A percentile compares a stretch with the other conserved stretches of the same genome.
phyloP scores from a whole-genome alignment of 2,888 invertebrate genomes.

The Malthinus seriepunctatus region DNA sequence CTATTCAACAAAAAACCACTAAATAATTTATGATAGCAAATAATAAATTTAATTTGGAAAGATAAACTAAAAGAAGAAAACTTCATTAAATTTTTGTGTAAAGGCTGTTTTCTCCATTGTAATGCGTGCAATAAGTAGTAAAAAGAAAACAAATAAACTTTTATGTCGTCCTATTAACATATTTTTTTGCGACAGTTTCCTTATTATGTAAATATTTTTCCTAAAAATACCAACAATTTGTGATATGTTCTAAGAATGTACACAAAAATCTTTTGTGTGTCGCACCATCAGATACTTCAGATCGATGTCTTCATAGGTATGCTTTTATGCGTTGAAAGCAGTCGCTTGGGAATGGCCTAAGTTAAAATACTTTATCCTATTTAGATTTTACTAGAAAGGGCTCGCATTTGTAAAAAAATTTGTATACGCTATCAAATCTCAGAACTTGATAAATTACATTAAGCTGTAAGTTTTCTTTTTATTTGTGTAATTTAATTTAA shows the following conservation, averaged over 20 bases:
- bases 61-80: too few species aligned
- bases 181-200: background rate
- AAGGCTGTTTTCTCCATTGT: background rate
- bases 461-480: background rate
- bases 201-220: background rate
- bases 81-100: background rate
- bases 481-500: too few species aligned
- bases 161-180: background rate
- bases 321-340: constrained; percentile 15
- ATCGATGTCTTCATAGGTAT: constrained; percentile 13
- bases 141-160: too few species aligned
- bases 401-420: background rate
- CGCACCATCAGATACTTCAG: constrained; percentile 7
- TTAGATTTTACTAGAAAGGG: constrained; percentile 8
- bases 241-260: constrained; percentile 1
- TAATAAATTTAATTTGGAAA: too few species aligned
- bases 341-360: constrained; percentile 11
- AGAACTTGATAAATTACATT: constrained; percentile 1
- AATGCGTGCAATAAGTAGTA: background rate
- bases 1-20: too few species aligned
- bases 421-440: background rate
- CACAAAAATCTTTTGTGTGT: constrained; percentile 4
- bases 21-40: too few species aligned
- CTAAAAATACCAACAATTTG: background rate
- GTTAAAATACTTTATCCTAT: constrained; percentile 13